phyloP scores from a whole-genome alignment of 92 coral and sea anemone genomes.

The Zoanthus sociatus region DNA sequence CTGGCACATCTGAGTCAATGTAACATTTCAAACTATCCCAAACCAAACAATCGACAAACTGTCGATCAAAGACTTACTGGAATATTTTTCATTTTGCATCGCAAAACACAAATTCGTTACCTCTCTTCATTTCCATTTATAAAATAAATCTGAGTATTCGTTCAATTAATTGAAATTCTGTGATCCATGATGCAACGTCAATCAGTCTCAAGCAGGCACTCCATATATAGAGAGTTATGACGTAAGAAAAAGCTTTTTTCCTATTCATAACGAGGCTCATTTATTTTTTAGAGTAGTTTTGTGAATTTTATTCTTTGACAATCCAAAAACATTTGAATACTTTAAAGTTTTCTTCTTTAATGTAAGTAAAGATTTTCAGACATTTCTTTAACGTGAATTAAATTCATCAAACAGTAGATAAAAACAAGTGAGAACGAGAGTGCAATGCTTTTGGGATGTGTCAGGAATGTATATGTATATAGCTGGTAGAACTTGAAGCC shows the following conservation, averaged over 20 bases:
- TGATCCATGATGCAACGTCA: slow-evolving; percentile 14
- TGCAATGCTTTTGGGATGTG: not conserved
- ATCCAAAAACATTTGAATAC: no score
- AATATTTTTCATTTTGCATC: slow-evolving; percentile 17
- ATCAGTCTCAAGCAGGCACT: slow-evolving; percentile 9
- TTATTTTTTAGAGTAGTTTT: no score
- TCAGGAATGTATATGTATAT: not conserved
- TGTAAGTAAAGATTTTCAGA: not conserved
- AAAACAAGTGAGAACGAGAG: not conserved
- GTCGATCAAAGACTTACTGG: slow-evolving; percentile 11
- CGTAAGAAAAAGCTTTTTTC: not conserved
- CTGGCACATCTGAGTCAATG: not conserved
- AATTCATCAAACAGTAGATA: not conserved
- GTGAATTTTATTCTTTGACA: no score
- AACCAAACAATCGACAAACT: no score
- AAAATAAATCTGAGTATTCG: not conserved
- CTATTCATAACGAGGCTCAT: slow-evolving; percentile 38
- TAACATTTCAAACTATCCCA: not conserved
- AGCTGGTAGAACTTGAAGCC: no score
- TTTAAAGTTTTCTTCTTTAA: not conserved
- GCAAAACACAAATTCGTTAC: not conserved
- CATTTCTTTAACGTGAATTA: not conserved
- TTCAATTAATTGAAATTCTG: not conserved
- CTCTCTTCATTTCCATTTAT: slow-evolving; percentile 8
- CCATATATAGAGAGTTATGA: slow-evolving; percentile 29